These are phyloP conservation scores for Scalopus aquaticus DNA, from an alignment of 2,113 vertebrate species.

Conservation along the genomic window DNA sequence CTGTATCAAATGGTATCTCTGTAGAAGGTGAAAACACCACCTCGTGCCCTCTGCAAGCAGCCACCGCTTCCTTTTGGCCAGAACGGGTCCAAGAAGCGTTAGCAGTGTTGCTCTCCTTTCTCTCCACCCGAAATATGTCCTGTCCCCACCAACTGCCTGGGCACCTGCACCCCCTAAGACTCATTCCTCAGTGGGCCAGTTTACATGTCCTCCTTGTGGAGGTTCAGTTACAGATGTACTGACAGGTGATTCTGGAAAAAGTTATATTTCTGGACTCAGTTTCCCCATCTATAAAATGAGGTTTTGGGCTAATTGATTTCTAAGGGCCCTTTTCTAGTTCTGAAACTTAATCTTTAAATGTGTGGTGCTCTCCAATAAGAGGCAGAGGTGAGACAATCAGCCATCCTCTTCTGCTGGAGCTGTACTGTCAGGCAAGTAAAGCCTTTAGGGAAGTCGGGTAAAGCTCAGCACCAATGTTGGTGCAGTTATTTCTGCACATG, in stretches of 20 bases:
- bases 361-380: neutral
- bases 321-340: conserved; percentile 58
- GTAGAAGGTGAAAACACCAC: neutral
- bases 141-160: neutral
- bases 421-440: neutral
- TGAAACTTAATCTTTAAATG: conserved; percentile 54
- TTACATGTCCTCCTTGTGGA: neutral
- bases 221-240: conserved; percentile 17
- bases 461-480: neutral
- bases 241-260: conserved; percentile 62
- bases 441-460: neutral
- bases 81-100: neutral
- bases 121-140: neutral
- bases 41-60: neutral
- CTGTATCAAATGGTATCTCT: neutral
- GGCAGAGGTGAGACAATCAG: neutral
- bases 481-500: neutral
- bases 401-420: neutral
- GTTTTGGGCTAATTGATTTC: conserved; percentile 66
- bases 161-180: conserved; percentile 18
- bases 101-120: neutral
- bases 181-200: conserved; percentile 29
- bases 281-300: conserved; percentile 64
- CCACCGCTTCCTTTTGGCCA: neutral
- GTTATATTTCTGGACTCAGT: conserved; percentile 56